phyloP scores from a whole-genome alignment of 2,888 invertebrate species.

The Exephanes ischioxanthus region DNA sequence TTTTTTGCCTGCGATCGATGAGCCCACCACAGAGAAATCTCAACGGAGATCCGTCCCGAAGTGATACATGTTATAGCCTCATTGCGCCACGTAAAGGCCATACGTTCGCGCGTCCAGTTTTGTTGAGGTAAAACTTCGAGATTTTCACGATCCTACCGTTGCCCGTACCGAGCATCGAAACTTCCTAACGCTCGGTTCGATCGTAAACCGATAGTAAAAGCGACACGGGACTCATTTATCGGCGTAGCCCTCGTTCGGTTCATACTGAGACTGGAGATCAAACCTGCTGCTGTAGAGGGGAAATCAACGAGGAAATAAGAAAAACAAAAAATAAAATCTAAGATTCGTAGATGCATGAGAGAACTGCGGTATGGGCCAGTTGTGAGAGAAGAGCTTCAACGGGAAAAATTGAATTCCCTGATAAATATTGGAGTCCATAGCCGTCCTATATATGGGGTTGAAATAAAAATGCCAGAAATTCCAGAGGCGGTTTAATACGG shows the following conservation, averaged over 20 bases:
- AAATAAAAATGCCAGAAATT: constrained; percentile 5
- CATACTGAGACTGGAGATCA: not conserved
- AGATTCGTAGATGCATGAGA: constrained; percentile 1
- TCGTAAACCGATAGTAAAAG: constrained; percentile 65
- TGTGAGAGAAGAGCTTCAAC: not conserved
- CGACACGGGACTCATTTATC: not conserved
- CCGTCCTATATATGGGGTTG: not conserved
- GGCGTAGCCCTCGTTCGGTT: not conserved
- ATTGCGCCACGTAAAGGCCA: not conserved
- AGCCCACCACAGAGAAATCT: not conserved
- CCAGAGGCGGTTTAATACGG: not conserved
- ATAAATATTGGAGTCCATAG: constrained; percentile 38
- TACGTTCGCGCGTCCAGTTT: constrained; percentile 3
- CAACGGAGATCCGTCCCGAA: not conserved
- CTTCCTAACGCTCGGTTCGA: constrained; percentile 51
- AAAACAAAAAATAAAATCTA: not conserved
- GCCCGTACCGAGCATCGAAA: constrained; percentile 37
- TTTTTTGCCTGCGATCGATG: not conserved
- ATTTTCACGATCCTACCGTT: constrained; percentile 57
- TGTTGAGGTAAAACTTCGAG: constrained; percentile 41
- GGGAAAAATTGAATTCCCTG: constrained; percentile 3
- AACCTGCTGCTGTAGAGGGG: not conserved
- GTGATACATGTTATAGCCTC: not conserved
- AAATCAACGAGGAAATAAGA: not conserved
- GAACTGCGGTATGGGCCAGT: not conserved